Percentiles rank a stretch among this genome's conserved stretches.
Conservation (phyloP, 2,797 vertebrate genomes). For the Rhynchotus rufescens region DNA sequence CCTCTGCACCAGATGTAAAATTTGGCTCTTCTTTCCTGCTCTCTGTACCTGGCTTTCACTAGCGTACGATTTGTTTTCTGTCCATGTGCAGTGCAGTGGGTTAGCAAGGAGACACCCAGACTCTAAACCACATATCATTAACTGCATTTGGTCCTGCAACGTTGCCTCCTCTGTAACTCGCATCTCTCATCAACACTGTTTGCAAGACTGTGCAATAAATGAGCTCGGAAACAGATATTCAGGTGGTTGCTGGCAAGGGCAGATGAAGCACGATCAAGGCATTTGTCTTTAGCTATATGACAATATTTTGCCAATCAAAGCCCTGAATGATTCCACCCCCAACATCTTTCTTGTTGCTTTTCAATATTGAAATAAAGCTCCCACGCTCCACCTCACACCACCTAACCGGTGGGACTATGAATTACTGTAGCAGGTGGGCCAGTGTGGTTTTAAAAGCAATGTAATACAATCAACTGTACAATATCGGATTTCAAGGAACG, state of each 20-base stretch:
- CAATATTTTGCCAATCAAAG: neutral
- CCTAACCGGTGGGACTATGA: slow-evolving; percentile 71
- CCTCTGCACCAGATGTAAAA: slow-evolving; percentile 49
- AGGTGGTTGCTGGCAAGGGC: neutral
- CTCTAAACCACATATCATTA: neutral
- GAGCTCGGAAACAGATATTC: neutral
- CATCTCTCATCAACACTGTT: neutral
- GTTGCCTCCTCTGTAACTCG: neutral
- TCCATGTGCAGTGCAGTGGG: neutral
- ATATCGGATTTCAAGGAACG: slow-evolving; percentile 80
- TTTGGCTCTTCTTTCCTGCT: slow-evolving; percentile 8
- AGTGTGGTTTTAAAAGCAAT: slow-evolving; percentile 79
- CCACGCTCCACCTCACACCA: slow-evolving; percentile 61
- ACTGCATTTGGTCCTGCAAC: neutral
- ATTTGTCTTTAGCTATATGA: neutral
- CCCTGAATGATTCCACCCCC: neutral
- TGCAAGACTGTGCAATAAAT: neutral
- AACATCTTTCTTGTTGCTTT: slow-evolving; percentile 41
- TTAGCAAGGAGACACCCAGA: neutral
- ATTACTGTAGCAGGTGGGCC: slow-evolving; percentile 84
- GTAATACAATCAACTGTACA: slow-evolving; percentile 83
- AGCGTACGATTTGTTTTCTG: slow-evolving; percentile 3
- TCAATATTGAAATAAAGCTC: slow-evolving; percentile 61
- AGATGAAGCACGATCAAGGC: neutral
- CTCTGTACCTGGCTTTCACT: slow-evolving; percentile 1